These are phyloP conservation scores for Etia nguti DNA, from an alignment of 2,113 vertebrate species.

Conservation along the genomic window DNA sequence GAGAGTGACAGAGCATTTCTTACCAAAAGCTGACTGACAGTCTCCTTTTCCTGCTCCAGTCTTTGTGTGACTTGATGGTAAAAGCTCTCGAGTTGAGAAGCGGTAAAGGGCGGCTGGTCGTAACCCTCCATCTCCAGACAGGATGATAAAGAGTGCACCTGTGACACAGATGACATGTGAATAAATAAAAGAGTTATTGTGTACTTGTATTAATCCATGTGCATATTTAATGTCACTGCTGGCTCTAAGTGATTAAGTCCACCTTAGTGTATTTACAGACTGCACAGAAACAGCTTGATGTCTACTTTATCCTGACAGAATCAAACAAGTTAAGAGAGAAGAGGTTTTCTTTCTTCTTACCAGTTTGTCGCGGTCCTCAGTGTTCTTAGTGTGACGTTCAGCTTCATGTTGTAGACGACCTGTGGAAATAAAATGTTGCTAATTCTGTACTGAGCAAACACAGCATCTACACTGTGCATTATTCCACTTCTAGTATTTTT, in stretches of 20 bases:
- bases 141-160: slow-evolving; percentile 82
- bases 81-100: slow-evolving; percentile 84
- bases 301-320: not conserved
- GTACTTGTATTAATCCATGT: not conserved
- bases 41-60: slow-evolving; percentile 78
- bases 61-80: slow-evolving; percentile 77
- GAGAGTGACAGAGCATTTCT: not conserved
- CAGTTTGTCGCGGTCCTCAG: slow-evolving; percentile 78
- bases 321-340: not conserved
- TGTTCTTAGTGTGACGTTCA: slow-evolving; percentile 82
- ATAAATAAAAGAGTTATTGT: not conserved
- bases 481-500: not conserved
- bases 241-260: not conserved
- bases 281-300: not conserved
- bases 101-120: slow-evolving; percentile 79
- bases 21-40: slow-evolving; percentile 76
- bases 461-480: not conserved
- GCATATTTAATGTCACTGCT: not conserved
- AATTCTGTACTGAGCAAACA: not conserved
- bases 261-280: not conserved
- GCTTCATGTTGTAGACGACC: slow-evolving; percentile 88
- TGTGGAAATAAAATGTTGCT: slow-evolving; percentile 33
- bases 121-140: slow-evolving; percentile 88
- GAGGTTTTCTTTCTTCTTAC: slow-evolving; percentile 17
- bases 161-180: not conserved